Base-by-base conservation (phyloP, 2,888 invertebrate genomes). In the Iselma pallidipennis region DNA sequence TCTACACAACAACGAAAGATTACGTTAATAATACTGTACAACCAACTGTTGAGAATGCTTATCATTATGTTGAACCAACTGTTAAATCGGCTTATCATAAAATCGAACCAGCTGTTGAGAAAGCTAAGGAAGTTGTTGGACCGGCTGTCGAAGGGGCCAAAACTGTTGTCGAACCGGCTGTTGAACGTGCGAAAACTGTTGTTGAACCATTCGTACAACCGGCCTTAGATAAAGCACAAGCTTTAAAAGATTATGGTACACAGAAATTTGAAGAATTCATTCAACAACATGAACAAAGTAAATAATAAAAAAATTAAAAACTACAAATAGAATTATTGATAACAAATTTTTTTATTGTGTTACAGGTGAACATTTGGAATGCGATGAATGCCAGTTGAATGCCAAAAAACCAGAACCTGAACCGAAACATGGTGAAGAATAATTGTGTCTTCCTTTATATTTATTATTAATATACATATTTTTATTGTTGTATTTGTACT, bases 1-100 rank as follows among this genome's bases (percentile, higher is more conserved):
- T 83, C 63, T 81, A 81, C 71, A 75, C 71, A 62, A 78, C 72
- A 55, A 82, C 83, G 25, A 82, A 81, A 66, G 79, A 77, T 29
- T 81, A 79, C 67, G 79, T 82, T 5, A 70, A 71, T 52, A 75
- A 74, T 49, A 76, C 75, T 6, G 78, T 81, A 2, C 71, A 70
- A 26, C 78, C 74, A 4, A 74, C 70, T 10, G 72, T 79, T 4
- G 70, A 71, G 50, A 42, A 65, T 6, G 73, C 73, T 16, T 68
- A 68, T 29, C 19, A 65, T 2, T 70, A 66, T 49, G 73, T 76
- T 4, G 77, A 78, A 57, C 78, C 80, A 10, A 75, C 77, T n/a
- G 69, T 79, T 1, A 72, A 78, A n/a, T n/a, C n/a, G n/a, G 73
- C 73, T 16, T 68, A 68, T 29, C 19, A 65, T 2, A 69, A 66